Evolutionary conservation across 2,113 vertebrate species (phyloP), one percentile per base, ranked within the genome.

Genomic region (Heliornis fulica): DNA sequence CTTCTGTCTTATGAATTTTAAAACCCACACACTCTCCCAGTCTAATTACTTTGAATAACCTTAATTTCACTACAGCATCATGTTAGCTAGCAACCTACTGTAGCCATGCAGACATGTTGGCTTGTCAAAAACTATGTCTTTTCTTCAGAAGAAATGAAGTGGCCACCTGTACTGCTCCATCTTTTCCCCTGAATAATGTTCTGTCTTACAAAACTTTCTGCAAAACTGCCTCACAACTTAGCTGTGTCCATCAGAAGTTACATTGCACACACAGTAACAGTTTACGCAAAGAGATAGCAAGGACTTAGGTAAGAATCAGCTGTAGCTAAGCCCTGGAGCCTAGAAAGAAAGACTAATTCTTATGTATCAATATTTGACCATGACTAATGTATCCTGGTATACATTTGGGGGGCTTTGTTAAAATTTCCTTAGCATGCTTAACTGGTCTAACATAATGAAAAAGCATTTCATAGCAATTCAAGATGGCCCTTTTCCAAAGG

Each of bases 41-140:
- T 20, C 21, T 91, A 81, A 87, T 95, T 91, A 81, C 26, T 80
- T 88, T 87, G 79, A 94, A 81, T 71, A 84, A 34, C 66, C 54
- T 89, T 93, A 82, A 82, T 93, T 92, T 96, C 91, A 78, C 31
- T 83, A 53, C 21, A 87, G 20, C 56, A 63, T 80, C 46, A n/a
- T 45, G 70, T 92, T 94, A 38, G 85, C 68, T 94, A 93, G 86
- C 94, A 97, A 96, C 83, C 22, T 70, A 34, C 68, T 94, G 53
- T 76, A 85, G 51, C 48, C 25, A 46, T 95, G 76, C 13, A 12
- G 41, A 34, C n/a, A 31, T 20, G 10, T 23, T 63, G 40, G 28
- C 15, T 76, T 87, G 71, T 63, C 38, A 83, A 90, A 85, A 14
- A 54, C 15, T 28, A 45, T 13, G 9, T 22, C 10, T 51, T 83